A percentile compares a stretch with the other conserved stretches of the same genome.
Conservation (phyloP, 2,113 vertebrate genomes). For the Leptosomus discolor region DNA sequence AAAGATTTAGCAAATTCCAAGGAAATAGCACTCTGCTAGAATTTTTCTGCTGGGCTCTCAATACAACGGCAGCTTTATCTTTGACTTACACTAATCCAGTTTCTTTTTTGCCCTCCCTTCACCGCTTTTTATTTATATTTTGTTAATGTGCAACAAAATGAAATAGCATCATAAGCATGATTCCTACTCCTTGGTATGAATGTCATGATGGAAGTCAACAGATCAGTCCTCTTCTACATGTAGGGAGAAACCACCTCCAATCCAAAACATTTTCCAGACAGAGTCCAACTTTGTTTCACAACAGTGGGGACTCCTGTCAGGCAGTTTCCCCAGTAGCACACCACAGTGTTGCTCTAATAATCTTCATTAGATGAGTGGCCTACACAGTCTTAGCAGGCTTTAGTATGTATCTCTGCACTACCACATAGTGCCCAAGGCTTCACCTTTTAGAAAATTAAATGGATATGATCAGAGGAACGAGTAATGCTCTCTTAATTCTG, state of each 20-base stretch:
- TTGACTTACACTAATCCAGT: neutral
- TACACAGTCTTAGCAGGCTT: neutral
- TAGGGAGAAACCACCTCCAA: neutral
- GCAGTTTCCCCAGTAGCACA: neutral
- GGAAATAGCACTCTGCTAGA: neutral
- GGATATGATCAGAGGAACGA: neutral
- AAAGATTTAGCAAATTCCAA: neutral
- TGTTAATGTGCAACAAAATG: neutral
- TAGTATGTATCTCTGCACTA: neutral
- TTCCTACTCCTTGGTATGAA: neutral
- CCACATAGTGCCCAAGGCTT: neutral
- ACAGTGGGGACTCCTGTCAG: neutral
- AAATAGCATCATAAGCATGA: neutral
- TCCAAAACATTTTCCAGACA: neutral
- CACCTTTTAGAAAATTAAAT: neutral
- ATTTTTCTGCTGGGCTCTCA: neutral
- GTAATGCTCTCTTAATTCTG: neutral
- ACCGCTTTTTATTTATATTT: neutral
- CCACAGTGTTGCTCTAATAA: neutral
- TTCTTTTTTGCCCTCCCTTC: neutral
- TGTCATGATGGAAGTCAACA: neutral
- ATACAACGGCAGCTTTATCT: neutral
- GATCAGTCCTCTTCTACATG: neutral
- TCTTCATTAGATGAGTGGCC: neutral
- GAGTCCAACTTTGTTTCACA: neutral